Evolutionary conservation across 1,140 invertebrate genomes (phyloP).

Genomic region (Trachymyrmex septentrionalis): DNA sequence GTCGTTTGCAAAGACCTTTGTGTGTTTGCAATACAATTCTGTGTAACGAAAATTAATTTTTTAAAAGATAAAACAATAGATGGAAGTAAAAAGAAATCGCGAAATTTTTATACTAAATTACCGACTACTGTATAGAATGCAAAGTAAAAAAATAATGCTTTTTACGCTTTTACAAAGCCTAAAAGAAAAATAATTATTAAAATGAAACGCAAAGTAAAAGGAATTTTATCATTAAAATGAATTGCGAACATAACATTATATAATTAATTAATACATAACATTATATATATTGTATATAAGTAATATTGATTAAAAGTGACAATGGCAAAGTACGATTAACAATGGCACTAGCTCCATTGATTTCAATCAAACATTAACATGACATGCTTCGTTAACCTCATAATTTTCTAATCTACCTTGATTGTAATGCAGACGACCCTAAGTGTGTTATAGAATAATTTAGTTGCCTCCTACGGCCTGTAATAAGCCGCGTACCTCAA

Average conservation of each 20-base stretch:
- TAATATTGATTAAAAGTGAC: not conserved
- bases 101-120: slow-evolving; percentile 1
- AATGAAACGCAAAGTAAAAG: not conserved
- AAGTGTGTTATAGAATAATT: slow-evolving; percentile 80
- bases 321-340: slow-evolving; percentile 11
- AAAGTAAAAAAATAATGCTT: slow-evolving; percentile 11
- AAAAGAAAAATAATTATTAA: not conserved
- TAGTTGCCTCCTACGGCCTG: slow-evolving; percentile 71
- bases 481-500: slow-evolving; percentile 53
- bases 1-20: slow-evolving; percentile 14
- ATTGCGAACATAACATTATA: no score
- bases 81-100: not conserved
- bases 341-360: not conserved
- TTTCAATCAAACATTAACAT: slow-evolving; percentile 18
- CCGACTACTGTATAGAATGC: not conserved
- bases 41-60: not conserved
- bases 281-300: no score
- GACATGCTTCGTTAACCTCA: slow-evolving; percentile 29
- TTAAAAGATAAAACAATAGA: not conserved
- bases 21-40: slow-evolving; percentile 35
- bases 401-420: slow-evolving; percentile 54
- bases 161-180: not conserved
- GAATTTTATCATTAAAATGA: not conserved
- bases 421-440: slow-evolving; percentile 61
- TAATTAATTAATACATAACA: not conserved